Evolutionary conservation across 2,888 invertebrate genomes (phyloP).

Genomic region (Gymnoscelis rufifasciata): DNA sequence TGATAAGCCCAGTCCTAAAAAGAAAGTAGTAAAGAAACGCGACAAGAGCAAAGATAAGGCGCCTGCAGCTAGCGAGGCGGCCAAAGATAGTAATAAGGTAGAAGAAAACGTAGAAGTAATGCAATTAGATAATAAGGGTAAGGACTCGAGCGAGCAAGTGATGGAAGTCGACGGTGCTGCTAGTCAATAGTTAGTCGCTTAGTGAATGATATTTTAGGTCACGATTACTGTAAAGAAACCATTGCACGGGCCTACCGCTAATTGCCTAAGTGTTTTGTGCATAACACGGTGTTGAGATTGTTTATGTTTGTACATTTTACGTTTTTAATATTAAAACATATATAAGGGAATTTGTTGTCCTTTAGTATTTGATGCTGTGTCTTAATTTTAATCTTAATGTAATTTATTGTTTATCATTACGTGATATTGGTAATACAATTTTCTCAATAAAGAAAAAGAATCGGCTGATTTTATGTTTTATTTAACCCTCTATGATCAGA

Average conservation of each 20-base stretch:
- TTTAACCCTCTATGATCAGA: conserved; percentile 24
- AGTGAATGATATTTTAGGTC: conserved; percentile 55
- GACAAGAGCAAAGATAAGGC: conserved; percentile 70
- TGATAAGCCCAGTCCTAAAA: conserved; percentile 50
- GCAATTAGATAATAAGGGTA: conserved; percentile 56
- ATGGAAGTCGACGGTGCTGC: conserved; percentile 74
- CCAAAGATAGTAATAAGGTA: conserved; percentile 44
- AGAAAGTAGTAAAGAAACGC: conserved; percentile 65
- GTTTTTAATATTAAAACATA: conserved; percentile 60
- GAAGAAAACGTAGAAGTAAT: conserved; percentile 45
- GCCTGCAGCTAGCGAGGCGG: conserved; percentile 28
- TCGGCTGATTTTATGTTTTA: conserved; percentile 41
- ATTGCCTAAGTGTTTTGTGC: conserved; percentile 51
- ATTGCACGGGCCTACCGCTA: conserved; percentile 21
- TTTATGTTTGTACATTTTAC: conserved; percentile 74
- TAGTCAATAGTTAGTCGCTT: conserved; percentile 74
- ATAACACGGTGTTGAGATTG: conserved; percentile 64
- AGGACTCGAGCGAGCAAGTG: conserved; percentile 47
- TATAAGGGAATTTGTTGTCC: conserved; percentile 50
- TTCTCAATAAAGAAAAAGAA: conserved; percentile 71
- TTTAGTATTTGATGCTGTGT: conserved; percentile 61
- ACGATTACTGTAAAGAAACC: conserved; percentile 35
- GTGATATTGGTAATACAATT: conserved; percentile 75
- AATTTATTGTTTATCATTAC: conserved; percentile 76
- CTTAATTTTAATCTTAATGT: conserved; percentile 44